A percentile compares a stretch with the other conserved stretches of the same genome.
phyloP scores from a whole-genome alignment of 2,113 vertebrate species.

The Trochalopteron elliotii region DNA sequence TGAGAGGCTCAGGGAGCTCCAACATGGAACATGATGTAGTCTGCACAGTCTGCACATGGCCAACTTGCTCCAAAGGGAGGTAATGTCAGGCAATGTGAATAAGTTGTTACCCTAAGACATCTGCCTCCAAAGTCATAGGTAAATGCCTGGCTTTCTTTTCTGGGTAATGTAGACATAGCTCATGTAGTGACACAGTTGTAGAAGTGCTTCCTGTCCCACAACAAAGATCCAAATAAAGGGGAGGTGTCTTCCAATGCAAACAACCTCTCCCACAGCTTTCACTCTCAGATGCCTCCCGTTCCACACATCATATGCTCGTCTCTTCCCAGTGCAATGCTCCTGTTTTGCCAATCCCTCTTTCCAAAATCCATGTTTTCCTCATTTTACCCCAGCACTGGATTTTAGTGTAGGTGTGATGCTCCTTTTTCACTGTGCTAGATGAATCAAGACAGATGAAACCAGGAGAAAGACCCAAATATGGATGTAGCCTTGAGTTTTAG shows the following conservation, averaged over 20 bases:
- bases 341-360: background rate
- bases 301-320: background rate
- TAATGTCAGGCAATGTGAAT: background rate
- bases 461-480: background rate
- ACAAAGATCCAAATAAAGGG: background rate
- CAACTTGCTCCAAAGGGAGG: background rate
- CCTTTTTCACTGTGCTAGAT: background rate
- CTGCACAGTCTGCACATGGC: background rate
- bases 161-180: background rate
- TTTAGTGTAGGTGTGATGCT: background rate
- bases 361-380: background rate
- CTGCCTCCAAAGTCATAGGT: background rate
- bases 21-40: rapidly evolving
- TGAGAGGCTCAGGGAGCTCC: background rate
- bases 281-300: background rate
- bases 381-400: background rate
- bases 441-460: background rate
- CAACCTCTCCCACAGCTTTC: background rate
- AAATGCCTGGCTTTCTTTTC: background rate
- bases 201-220: background rate
- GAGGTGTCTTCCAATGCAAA: background rate
- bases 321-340: background rate
- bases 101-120: background rate
- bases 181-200: rapidly evolving
- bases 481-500: background rate